These are phyloP conservation scores for Ammodramus savannarum DNA, from an alignment of 2,113 vertebrate genomes.

Conservation along the genomic window DNA sequence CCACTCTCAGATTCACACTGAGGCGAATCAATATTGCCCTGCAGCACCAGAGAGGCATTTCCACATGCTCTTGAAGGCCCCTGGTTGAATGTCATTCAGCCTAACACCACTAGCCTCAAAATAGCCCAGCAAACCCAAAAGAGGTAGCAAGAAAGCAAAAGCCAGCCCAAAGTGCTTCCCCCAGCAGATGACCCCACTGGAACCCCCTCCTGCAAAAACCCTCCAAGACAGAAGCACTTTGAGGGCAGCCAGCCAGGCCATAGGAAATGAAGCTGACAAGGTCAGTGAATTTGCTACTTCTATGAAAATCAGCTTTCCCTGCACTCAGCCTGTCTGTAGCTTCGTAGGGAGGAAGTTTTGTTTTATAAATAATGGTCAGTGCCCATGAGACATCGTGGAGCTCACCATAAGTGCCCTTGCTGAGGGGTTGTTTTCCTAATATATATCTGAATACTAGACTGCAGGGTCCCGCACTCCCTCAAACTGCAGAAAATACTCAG, in stretches of 20 bases:
- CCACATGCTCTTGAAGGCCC: not conserved
- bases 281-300: not conserved
- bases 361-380: not conserved
- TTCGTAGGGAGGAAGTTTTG: not conserved
- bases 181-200: not conserved
- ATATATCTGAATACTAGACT: not conserved
- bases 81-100: not conserved
- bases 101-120: not conserved
- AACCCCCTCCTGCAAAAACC: not conserved
- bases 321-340: not conserved
- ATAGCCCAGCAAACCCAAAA: accelerated
- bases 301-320: not conserved
- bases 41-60: not conserved
- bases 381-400: accelerated
- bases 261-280: accelerated
- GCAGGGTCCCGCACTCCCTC: not conserved
- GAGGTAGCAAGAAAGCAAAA: not conserved
- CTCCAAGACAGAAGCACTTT: not conserved
- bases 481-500: not conserved
- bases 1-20: not conserved
- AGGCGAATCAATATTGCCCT: not conserved
- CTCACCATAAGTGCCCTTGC: not conserved
- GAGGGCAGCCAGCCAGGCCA: accelerated
- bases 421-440: not conserved
- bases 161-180: not conserved